phyloP scores from a whole-genome alignment of 2,797 vertebrate species.

The Platyrinchus mystaceus region DNA sequence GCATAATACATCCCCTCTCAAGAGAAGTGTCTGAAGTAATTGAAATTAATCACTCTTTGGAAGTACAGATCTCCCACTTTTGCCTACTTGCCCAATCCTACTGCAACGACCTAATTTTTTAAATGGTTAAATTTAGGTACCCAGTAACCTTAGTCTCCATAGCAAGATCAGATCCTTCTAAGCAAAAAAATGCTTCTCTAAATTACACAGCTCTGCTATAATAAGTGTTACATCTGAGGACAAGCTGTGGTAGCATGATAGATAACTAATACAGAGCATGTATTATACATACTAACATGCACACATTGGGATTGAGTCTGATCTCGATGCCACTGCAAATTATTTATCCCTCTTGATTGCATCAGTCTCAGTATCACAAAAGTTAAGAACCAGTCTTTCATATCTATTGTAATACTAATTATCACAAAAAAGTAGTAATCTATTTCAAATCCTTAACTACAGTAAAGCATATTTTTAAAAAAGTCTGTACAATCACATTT shows the following conservation, averaged over 20 bases:
- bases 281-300: neutral
- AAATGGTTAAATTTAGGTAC: neutral
- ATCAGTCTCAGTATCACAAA: neutral
- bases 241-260: neutral
- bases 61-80: neutral
- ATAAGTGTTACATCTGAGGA: neutral
- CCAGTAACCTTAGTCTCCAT: neutral
- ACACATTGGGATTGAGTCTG: neutral
- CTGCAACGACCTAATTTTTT: neutral
- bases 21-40: neutral
- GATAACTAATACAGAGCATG: neutral
- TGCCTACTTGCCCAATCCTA: neutral
- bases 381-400: neutral
- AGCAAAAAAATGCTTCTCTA: neutral
- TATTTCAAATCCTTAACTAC: neutral
- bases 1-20: neutral
- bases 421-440: neutral
- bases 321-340: neutral
- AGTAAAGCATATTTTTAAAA: rapidly evolving
- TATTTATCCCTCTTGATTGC: neutral
- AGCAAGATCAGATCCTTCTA: neutral
- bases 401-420: neutral
- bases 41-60: neutral
- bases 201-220: neutral
- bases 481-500: neutral